Base-by-base conservation (phyloP, 2,113 vertebrate genomes). In the Lucifuga dentata region DNA sequence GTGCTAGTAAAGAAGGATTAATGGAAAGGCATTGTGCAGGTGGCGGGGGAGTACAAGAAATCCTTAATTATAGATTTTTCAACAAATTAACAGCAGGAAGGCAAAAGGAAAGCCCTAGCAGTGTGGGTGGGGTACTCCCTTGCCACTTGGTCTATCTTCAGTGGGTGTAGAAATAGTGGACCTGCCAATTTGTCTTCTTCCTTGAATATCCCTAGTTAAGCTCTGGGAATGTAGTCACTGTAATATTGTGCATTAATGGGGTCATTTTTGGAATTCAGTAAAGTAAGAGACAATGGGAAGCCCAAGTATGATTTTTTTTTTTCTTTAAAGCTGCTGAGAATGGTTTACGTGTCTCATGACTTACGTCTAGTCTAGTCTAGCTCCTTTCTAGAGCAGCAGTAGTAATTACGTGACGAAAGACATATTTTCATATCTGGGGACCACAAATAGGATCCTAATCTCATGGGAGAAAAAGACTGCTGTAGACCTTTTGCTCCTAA, bases 31-130 rank as follows among this genome's bases (percentile, higher is more conserved):
- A 77, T 68, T 69, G 57, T 10, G 55, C 73, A 85, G 78, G 69
- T 68, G 73, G 85, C 82, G 83, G 80, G 84, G 82, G 86, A 76
- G 68, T 80, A 73, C 71, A 85, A 89, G 83, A 90, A 90, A 90
- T 87, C 76, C 80, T 90, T 57, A 73, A 48, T 80, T 89, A 91
- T 91, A 85, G 91, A 91, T 92, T 92, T 90, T 90, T 81, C 63
- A 85, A 78, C 88, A 88, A 89, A 92, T 90, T 69, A 81, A 83
- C 46, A 76, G 70, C 61, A 61, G 78, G 61, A 62, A 68, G 78
- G 75, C 76, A 74, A 67, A 75, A 75, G 85, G 86, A 81, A 86
- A 90, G 75, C 81, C 92, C 88, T 78, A 52, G 64, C 61, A 73
- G 84, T 56, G 83, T 86, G 84, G 80, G 90, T 75, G 70, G 80